These are phyloP conservation scores for Pipra filicauda DNA, from an alignment of 2,113 vertebrate genomes.

Conservation along the genomic window DNA sequence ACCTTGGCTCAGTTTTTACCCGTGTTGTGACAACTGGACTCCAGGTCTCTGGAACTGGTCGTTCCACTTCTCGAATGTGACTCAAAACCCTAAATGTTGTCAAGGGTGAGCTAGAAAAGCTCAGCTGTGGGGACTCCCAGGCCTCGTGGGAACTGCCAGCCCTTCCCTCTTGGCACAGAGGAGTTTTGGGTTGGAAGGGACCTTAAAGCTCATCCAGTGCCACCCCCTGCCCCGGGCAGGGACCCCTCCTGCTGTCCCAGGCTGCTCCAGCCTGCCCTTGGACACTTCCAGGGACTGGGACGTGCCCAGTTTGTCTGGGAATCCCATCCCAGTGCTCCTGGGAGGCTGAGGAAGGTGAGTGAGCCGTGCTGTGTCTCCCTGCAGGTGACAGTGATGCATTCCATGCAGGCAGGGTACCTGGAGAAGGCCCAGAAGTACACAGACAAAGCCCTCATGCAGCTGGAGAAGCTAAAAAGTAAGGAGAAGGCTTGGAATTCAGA, in stretches of 20 bases:
- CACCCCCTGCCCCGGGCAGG: not conserved
- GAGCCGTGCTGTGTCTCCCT: not conserved
- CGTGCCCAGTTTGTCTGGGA: not conserved
- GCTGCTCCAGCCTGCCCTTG: not conserved
- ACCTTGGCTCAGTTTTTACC: not conserved
- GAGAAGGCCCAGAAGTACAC: conserved; percentile 99
- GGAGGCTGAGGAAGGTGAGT: not conserved
- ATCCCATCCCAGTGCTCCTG: no score
- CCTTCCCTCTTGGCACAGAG: not conserved
- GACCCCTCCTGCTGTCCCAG: not conserved
- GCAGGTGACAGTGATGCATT: conserved; percentile 99
- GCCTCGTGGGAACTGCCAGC: not conserved
- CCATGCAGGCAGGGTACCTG: conserved; percentile 97
- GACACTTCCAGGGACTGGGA: not conserved
- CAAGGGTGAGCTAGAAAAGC: not conserved
- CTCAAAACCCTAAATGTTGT: not conserved
- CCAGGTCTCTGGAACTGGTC: not conserved
- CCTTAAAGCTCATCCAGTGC: not conserved
- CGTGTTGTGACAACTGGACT: not conserved
- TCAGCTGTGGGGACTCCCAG: no score
- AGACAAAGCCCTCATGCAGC: conserved; percentile 98
- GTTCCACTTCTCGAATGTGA: rapidly evolving
- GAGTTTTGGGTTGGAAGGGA: not conserved
- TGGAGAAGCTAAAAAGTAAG: conserved; percentile 98
- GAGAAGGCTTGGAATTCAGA: not conserved